Conservation (phyloP, 92 coral and sea anemone genomes). For the Metridium senile region DNA sequence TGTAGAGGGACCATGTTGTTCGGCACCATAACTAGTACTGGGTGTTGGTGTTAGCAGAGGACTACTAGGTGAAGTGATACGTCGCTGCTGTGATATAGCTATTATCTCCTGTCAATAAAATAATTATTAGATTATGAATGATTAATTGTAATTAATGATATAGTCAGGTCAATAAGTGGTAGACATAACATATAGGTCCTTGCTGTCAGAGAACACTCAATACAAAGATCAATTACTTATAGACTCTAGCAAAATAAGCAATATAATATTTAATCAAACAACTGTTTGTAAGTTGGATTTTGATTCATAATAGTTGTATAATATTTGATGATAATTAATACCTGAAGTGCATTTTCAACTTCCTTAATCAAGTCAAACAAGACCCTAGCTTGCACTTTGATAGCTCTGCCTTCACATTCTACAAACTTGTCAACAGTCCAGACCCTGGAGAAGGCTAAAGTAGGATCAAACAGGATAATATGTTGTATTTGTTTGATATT, state of each 20-base stretch:
- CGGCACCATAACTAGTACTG: conserved; percentile 65
- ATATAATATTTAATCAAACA: too few species aligned
- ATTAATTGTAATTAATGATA: background rate
- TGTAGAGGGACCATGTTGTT: conserved; percentile 46
- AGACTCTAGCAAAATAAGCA: too few species aligned
- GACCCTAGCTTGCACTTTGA: conserved; percentile 63
- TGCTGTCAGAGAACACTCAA: too few species aligned
- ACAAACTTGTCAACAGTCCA: conserved; percentile 84
- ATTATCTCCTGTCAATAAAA: conserved; percentile 74
- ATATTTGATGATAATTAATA: too few species aligned
- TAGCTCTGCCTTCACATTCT: conserved; percentile 63
- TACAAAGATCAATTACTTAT: background rate
- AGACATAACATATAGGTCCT: too few species aligned
- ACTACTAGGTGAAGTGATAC: conserved; percentile 82
- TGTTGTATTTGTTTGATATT: conserved; percentile 68
- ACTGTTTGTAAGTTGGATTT: too few species aligned
- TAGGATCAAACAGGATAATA: conserved; percentile 85
- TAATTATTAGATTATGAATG: background rate
- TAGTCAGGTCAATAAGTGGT: too few species aligned
- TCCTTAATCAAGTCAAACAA: conserved; percentile 82
- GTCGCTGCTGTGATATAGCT: conserved; percentile 84
- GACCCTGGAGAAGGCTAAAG: conserved; percentile 72
- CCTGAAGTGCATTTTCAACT: conserved; percentile 96
- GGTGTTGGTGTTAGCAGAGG: conserved; percentile 84
- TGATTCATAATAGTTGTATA: background rate